phyloP scores from a whole-genome alignment of 2,888 invertebrate species.

The Taenaris catops region DNA sequence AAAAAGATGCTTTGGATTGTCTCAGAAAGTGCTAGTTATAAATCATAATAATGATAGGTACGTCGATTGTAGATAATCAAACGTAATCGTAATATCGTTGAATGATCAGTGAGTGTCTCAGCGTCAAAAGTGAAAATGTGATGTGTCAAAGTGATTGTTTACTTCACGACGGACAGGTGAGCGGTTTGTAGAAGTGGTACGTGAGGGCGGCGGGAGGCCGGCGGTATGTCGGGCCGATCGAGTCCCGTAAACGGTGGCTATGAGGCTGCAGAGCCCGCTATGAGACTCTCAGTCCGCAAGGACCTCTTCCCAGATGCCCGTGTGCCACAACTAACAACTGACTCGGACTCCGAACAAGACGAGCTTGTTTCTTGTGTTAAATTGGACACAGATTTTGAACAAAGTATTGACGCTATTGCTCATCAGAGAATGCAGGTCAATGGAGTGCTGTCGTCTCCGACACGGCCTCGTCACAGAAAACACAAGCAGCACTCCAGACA shows the following conservation, averaged over 20 bases:
- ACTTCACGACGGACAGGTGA: slow-evolving; percentile 71
- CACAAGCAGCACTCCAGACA: slow-evolving; percentile 65
- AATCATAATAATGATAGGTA: slow-evolving; percentile 61
- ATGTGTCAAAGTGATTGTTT: slow-evolving; percentile 80
- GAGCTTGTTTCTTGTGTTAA: slow-evolving; percentile 63
- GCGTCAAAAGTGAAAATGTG: slow-evolving; percentile 78
- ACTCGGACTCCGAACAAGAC: slow-evolving; percentile 41
- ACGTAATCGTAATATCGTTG: slow-evolving; percentile 51
- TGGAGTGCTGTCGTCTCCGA: slow-evolving; percentile 49
- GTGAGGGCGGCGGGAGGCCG: slow-evolving; percentile 71
- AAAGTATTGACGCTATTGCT: slow-evolving; percentile 72
- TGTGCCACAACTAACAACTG: slow-evolving; percentile 40
- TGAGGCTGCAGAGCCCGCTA: slow-evolving; percentile 57
- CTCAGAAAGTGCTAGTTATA: slow-evolving; percentile 64
- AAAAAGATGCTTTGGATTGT: slow-evolving; percentile 72
- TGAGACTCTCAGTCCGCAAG: slow-evolving; percentile 72
- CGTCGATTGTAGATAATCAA: slow-evolving; percentile 54
- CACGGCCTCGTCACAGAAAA: slow-evolving; percentile 58
- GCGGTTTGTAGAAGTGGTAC: slow-evolving; percentile 71
- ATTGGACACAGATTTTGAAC: slow-evolving; percentile 74
- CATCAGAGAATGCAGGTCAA: slow-evolving; percentile 59
- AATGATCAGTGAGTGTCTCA: slow-evolving; percentile 58
- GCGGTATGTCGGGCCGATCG: slow-evolving; percentile 73
- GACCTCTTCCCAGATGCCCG: slow-evolving; percentile 67
- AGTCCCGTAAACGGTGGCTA: slow-evolving; percentile 73